Conservation (phyloP, 2,888 invertebrate genomes). For the Parthenolecanium corni region DNA sequence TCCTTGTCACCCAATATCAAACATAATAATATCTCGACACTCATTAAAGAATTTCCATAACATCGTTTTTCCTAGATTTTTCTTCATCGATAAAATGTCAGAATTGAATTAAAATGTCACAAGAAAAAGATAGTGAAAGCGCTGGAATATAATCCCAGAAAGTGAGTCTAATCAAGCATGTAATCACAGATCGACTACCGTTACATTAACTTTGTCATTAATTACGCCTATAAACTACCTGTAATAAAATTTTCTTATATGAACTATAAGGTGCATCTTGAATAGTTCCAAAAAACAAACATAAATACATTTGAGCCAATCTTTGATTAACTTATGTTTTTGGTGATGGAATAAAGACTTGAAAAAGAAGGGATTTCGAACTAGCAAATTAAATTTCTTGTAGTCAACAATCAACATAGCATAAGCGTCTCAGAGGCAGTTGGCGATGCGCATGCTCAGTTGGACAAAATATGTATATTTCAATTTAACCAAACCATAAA, state of each 20-base stretch:
- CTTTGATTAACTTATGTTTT: too few species aligned
- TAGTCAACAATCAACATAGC: too few species aligned
- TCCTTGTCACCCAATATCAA: not conserved
- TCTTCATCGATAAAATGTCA: not conserved
- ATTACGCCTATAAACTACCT: constrained; percentile 3
- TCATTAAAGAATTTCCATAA: not conserved
- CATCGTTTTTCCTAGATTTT: not conserved
- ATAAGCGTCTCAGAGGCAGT: too few species aligned
- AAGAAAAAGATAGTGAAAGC: constrained; percentile 16
- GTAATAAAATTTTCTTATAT: not conserved
- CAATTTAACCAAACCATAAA: too few species aligned
- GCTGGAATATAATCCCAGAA: constrained; percentile 16
- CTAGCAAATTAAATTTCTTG: too few species aligned
- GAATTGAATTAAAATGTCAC: constrained; percentile 9
- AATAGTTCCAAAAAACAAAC: too few species aligned
- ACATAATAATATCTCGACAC: not conserved
- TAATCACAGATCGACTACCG: constrained; percentile 16
- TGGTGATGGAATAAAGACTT: too few species aligned
- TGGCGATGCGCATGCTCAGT: too few species aligned
- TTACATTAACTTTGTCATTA: constrained; percentile 16
- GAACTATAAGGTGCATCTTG: too few species aligned
- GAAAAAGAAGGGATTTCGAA: too few species aligned
- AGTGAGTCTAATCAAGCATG: constrained; percentile 24
- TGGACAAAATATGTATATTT: too few species aligned
- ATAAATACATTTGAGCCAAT: too few species aligned